Percentiles rank a stretch among this genome's conserved stretches.
These are phyloP conservation scores for Pseudoatta argentina DNA, from an alignment of 1,140 invertebrate species.

Conservation along the genomic window DNA sequence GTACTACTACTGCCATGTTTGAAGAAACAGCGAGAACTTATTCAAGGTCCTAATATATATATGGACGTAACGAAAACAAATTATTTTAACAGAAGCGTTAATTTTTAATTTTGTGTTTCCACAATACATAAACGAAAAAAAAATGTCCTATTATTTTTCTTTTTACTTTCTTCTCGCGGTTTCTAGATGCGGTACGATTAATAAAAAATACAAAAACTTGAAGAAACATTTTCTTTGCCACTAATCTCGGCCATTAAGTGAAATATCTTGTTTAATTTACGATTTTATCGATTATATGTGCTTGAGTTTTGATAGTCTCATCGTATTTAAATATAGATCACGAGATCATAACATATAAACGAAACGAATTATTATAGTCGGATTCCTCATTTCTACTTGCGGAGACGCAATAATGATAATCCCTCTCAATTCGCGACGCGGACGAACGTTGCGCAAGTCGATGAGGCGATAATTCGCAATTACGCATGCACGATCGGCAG, in stretches of 20 bases:
- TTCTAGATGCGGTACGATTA: background rate
- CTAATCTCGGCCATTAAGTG: background rate
- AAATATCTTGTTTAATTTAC: background rate
- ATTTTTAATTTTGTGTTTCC: background rate
- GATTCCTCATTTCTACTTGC: conserved; percentile 13
- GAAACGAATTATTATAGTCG: background rate
- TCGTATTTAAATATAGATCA: background rate
- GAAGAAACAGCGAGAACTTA: no score
- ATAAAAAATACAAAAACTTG: background rate
- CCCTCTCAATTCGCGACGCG: conserved; percentile 24
- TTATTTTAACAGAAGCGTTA: background rate
- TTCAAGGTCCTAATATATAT: no score
- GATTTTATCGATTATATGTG: background rate
- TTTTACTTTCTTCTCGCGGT: background rate
- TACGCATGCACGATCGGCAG: conserved; percentile 75
- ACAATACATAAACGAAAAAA: background rate
- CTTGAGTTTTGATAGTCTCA: background rate
- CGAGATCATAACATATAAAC: conserved; percentile 6
- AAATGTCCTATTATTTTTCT: background rate
- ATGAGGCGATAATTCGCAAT: conserved; percentile 77
- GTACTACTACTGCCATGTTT: no score
- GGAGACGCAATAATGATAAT: conserved; percentile 52
- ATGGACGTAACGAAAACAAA: background rate
- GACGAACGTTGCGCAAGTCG: conserved; percentile 70
- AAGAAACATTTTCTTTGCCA: background rate